phyloP scores from a whole-genome alignment of 2,888 invertebrate genomes.

The Coleophora deauratella region DNA sequence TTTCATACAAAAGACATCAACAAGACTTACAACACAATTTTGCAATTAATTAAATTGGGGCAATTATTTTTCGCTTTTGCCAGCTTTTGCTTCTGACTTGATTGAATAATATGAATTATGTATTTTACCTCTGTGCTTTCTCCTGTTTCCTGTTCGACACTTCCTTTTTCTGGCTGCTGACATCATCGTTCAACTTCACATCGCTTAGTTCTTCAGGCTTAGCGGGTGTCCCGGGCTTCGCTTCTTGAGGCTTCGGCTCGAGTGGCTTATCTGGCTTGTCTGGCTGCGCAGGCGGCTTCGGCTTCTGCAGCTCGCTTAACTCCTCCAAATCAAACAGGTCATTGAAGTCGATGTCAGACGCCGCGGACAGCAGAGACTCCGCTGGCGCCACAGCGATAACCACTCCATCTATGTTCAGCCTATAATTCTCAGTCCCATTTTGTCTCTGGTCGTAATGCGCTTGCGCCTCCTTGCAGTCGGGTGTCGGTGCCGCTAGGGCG shows the following conservation, averaged over 20 bases:
- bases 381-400: slow-evolving; percentile 78
- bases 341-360: slow-evolving; percentile 57
- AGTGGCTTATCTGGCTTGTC: slow-evolving; percentile 15
- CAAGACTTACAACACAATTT: too few species aligned
- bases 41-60: too few species aligned
- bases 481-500: slow-evolving; percentile 31
- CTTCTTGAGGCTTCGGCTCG: slow-evolving; percentile 17
- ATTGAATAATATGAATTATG: too few species aligned
- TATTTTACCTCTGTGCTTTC: slow-evolving; percentile 50
- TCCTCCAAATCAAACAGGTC: slow-evolving; percentile 49
- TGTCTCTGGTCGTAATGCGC: slow-evolving; percentile 82
- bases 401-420: slow-evolving; percentile 80
- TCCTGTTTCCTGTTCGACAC: slow-evolving; percentile 46
- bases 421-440: slow-evolving; percentile 83
- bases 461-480: slow-evolving; percentile 30
- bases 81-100: too few species aligned
- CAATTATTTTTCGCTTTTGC: too few species aligned
- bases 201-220: slow-evolving; percentile 38
- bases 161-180: slow-evolving; percentile 46
- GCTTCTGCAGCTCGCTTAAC: slow-evolving; percentile 28
- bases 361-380: slow-evolving; percentile 73
- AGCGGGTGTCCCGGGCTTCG: slow-evolving; percentile 19
- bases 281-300: slow-evolving; percentile 26
- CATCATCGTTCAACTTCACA: slow-evolving; percentile 32
- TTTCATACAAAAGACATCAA: too few species aligned